Percentiles rank a stretch among this genome's conserved stretches.
These are phyloP conservation scores for Leptopilina syphax DNA, from an alignment of 2,888 invertebrate species.

Conservation along the genomic window DNA sequence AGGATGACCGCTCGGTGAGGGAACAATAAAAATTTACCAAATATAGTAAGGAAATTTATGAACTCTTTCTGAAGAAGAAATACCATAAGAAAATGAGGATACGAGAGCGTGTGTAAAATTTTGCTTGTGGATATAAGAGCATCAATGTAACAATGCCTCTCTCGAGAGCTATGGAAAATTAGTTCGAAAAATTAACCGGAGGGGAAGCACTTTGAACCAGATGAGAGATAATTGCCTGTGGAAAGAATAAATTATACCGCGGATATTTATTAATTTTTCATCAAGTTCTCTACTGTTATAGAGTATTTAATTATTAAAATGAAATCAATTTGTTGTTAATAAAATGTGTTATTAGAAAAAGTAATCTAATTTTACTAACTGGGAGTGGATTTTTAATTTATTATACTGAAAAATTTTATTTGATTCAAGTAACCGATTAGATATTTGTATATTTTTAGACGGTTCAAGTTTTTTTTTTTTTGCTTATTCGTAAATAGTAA, in stretches of 20 bases:
- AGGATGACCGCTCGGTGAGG: not conserved
- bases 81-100: slow-evolving; percentile 9
- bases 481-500: too few relatives aligned
- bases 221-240: not conserved
- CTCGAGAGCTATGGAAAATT: not conserved
- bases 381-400: too few relatives aligned
- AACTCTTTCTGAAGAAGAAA: not conserved
- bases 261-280: not conserved
- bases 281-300: not conserved
- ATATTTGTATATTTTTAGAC: too few relatives aligned
- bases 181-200: slow-evolving; percentile 20
- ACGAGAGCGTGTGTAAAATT: slow-evolving; percentile 35
- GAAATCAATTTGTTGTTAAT: too few relatives aligned
- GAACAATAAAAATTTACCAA: not conserved
- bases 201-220: slow-evolving; percentile 4
- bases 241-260: not conserved
- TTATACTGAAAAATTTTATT: too few relatives aligned
- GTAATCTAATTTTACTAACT: too few relatives aligned
- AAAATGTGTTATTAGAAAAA: too few relatives aligned
- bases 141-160: not conserved
- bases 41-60: slow-evolving; percentile 7
- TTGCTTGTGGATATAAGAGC: not conserved
- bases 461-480: too few relatives aligned
- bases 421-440: too few relatives aligned
- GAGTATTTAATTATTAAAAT: too few relatives aligned